phyloP scores from a whole-genome alignment of 2,888 invertebrate species.

The Aquatica leii region DNA sequence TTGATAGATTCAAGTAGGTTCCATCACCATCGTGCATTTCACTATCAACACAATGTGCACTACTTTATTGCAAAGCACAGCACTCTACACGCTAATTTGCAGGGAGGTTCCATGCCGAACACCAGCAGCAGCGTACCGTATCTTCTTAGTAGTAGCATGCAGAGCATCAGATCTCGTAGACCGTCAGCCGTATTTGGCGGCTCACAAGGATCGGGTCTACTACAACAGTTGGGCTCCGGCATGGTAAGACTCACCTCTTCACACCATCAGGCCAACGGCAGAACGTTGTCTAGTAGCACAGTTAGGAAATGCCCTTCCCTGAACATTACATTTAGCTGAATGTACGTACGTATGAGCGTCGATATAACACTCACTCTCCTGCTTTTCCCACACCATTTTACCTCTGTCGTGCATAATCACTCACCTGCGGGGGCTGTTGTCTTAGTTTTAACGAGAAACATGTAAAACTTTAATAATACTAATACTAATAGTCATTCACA shows the following conservation, averaged over 20 bases:
- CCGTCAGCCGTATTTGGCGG: conserved; percentile 74
- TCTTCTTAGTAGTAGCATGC: conserved; percentile 81
- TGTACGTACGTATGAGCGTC: conserved; percentile 57
- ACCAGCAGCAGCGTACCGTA: conserved; percentile 89
- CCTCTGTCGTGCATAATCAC: conserved; percentile 56
- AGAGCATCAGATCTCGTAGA: conserved; percentile 78
- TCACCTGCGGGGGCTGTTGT: conserved; percentile 59
- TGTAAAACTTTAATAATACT: no score
- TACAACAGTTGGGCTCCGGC: conserved; percentile 91
- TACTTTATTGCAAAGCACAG: conserved; percentile 9
- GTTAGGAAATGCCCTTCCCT: conserved; percentile 81
- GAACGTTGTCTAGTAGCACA: conserved; percentile 65
- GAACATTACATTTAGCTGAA: conserved; percentile 74
- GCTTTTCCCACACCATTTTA: conserved; percentile 53
- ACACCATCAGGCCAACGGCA: conserved; percentile 63
- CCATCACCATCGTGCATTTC: conserved; percentile 30
- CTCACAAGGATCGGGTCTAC: conserved; percentile 64
- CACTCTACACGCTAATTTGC: conserved; percentile 47
- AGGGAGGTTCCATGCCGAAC: conserved; percentile 91
- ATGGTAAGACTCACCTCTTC: conserved; percentile 88
- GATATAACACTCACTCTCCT: conserved; percentile 51
- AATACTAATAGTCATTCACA: no score
- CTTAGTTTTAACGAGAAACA: conserved; percentile 25
- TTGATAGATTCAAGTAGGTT: conserved; percentile 22
- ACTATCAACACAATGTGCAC: conserved; percentile 27